Conservation (phyloP, 2,113 vertebrate species). For the Etheostoma cragini region DNA sequence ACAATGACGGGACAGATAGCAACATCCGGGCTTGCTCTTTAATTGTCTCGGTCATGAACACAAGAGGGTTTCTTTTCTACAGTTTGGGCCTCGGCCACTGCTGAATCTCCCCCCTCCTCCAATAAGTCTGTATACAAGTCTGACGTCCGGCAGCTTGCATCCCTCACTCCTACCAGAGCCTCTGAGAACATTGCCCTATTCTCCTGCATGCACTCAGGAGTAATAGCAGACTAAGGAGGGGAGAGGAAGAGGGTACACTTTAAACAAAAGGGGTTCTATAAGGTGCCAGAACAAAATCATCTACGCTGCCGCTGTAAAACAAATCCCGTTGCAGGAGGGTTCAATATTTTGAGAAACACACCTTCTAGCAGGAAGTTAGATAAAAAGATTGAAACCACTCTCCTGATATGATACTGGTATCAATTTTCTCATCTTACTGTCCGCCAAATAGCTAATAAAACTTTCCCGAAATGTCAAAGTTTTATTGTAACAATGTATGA, state of each 20-base stretch:
- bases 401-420: neutral
- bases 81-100: constrained; percentile 53
- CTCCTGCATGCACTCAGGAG: constrained; percentile 63
- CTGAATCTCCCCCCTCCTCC: constrained; percentile 39
- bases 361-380: neutral
- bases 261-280: constrained; percentile 70
- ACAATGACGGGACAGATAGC: constrained; percentile 80
- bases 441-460: neutral
- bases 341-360: neutral
- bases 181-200: constrained; percentile 76
- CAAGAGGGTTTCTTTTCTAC: constrained; percentile 76
- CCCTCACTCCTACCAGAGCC: constrained; percentile 69
- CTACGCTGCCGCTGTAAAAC: neutral
- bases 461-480: neutral
- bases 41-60: constrained; percentile 67
- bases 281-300: constrained; percentile 39
- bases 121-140: constrained; percentile 68
- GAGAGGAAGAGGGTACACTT: constrained; percentile 55
- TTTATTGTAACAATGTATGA: neutral
- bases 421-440: neutral
- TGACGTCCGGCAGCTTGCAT: constrained; percentile 78
- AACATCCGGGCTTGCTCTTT: constrained; percentile 76
- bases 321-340: neutral
- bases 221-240: constrained; percentile 61
- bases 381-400: neutral